These are phyloP conservation scores for Vidua macroura DNA, from an alignment of 2,113 vertebrate genomes.

Conservation along the genomic window DNA sequence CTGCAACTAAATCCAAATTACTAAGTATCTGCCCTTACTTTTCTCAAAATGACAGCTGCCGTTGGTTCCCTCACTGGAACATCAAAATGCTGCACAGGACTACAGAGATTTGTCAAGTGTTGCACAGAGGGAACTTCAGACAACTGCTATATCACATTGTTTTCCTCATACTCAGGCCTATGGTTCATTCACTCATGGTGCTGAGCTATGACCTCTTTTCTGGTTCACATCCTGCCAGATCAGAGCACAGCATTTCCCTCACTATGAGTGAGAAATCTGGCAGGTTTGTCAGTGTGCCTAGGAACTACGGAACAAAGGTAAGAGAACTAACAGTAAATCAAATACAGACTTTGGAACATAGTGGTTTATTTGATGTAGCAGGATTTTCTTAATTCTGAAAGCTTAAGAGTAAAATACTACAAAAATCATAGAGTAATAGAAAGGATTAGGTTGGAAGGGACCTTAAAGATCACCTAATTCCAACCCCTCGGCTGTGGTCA, in stretches of 20 bases:
- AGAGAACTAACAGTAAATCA: neutral
- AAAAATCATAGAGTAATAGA: neutral
- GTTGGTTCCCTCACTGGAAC: neutral
- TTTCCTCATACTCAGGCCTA: neutral
- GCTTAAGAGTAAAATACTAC: neutral
- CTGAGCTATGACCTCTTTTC: neutral
- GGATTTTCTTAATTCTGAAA: neutral
- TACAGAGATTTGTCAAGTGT: neutral
- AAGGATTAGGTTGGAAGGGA: neutral
- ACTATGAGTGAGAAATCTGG: neutral
- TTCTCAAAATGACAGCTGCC: neutral
- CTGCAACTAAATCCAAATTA: neutral
- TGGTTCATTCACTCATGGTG: neutral
- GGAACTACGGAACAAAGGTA: neutral
- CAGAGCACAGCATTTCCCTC: neutral
- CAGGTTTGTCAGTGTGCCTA: neutral
- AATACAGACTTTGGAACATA: neutral
- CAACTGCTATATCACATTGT: neutral
- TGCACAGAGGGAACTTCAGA: neutral
- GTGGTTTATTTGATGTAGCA: neutral
- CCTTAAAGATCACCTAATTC: neutral
- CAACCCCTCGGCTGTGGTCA: neutral
- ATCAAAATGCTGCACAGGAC: neutral
- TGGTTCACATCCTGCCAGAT: neutral
- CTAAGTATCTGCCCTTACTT: neutral